A percentile compares a stretch with the other conserved stretches of the same genome.
Evolutionary conservation across 2,113 vertebrate species (phyloP).

Genomic region (Colaptes auratus): DNA sequence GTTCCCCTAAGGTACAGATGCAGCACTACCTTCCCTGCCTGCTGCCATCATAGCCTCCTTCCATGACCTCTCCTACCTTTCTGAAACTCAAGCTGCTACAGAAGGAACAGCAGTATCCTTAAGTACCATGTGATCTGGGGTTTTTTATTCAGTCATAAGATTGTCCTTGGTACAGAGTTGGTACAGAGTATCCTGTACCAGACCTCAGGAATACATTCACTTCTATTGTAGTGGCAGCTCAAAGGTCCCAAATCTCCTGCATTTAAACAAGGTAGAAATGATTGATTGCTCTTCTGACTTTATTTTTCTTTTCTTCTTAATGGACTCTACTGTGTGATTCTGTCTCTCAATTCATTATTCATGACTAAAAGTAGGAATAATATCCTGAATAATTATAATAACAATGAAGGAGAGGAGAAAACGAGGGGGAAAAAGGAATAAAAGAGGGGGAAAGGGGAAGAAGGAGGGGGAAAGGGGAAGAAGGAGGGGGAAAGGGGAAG

Average conservation of each 20-base stretch:
- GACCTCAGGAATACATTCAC: neutral
- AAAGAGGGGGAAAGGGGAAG: no score
- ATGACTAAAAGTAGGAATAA: neutral
- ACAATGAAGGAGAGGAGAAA: no score
- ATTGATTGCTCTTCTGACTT: neutral
- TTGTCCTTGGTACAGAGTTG: neutral
- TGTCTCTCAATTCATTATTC: neutral
- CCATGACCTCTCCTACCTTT: neutral
- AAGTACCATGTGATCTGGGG: neutral
- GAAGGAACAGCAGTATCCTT: neutral
- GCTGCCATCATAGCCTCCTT: neutral
- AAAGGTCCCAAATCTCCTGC: neutral
- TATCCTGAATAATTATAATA: neutral
- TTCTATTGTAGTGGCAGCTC: neutral
- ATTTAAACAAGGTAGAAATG: neutral
- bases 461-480: no score
- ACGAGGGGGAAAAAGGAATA: no score
- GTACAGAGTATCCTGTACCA: slow-evolving; percentile 16
- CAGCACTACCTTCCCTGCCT: neutral
- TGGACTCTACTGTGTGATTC: neutral
- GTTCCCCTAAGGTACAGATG: neutral
- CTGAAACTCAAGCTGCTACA: neutral
- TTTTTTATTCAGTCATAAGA: neutral
- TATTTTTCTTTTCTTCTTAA: no score
- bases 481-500: no score